Evolutionary conservation across 1,140 invertebrate species (phyloP), one percentile per base, ranked within the genome.

Genomic region (Tetramorium parvispinum): DNA sequence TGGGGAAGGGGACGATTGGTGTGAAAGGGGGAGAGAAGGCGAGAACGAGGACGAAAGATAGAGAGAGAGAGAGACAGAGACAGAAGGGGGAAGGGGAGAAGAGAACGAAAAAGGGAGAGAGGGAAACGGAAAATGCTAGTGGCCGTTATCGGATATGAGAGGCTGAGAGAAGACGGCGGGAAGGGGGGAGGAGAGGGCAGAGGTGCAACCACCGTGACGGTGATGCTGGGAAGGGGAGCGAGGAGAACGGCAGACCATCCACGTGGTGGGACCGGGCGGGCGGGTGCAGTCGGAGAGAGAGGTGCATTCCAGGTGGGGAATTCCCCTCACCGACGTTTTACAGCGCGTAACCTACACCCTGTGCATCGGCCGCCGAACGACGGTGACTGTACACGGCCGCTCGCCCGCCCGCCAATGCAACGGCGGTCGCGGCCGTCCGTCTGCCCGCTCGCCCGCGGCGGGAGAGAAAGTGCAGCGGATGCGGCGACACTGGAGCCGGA

Each of bases 401-500:
- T 18, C 63, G 78, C 24, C 85, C 86, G 86, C 70, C 78, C 82
- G 49, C 53, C 82, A n/a, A 43, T 57, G 75, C 75, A 61, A 77
- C 75, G 75, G 18, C 76, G 76, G 77, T 79, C 77, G 77, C 61
- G 77, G 61, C 11, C 77, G 61, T 49, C 59, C 53, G 51, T 75
- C n/a, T 51, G 53, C 73, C 43, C 65, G 40, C 65, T 68, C 65
- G 65, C 65, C 63, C 66, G 53, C 77, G 85, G 70, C 81, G 75
- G 76, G 76, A 89, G 92, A 92, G 91, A 92, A 93, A 93, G 92
- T 92, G 88, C 92, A 86, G 77, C 90, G 88, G 91, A 89, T 88
- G 88, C 87, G 59, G 75, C 91, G 91, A 92, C 91, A 88, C 89
- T 90, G 92, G 87, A 91, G 81, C 88, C 88, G 59, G 53, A 68